phyloP scores from a whole-genome alignment of 2,113 vertebrate genomes.

The Poeciliopsis prolifica region DNA sequence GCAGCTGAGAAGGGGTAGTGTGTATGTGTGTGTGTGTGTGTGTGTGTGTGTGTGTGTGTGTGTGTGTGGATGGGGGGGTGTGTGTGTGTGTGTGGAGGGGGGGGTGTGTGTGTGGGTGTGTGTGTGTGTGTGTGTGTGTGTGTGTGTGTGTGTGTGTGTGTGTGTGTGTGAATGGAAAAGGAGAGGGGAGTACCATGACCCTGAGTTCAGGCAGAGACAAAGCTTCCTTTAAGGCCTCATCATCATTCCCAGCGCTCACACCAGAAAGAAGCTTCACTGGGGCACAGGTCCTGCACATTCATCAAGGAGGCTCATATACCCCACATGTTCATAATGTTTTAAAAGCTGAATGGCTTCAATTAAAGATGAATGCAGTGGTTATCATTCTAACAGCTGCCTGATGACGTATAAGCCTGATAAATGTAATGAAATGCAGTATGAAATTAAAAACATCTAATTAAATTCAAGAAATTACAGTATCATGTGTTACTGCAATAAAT shows the following conservation, averaged over 20 bases:
- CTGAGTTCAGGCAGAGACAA: constrained; percentile 60
- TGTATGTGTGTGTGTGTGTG: constrained; percentile 11
- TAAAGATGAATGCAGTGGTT: constrained; percentile 6
- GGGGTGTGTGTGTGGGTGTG: too few species aligned
- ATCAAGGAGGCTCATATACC: constrained; percentile 5
- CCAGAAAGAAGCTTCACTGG: constrained; percentile 15
- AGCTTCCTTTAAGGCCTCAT: constrained; percentile 57
- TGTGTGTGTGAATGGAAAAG: constrained; percentile 22
- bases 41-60: constrained; percentile 29
- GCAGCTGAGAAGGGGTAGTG: neutral
- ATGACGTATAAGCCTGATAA: constrained; percentile 4
- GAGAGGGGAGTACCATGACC: constrained; percentile 33
- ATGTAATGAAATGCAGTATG: constrained; percentile 15
- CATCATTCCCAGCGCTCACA: neutral
- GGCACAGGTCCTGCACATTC: constrained; percentile 8
- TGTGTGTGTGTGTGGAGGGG: constrained; percentile 21
- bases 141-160: constrained; percentile 10
- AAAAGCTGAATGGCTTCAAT: constrained; percentile 15
- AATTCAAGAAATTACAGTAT: neutral
- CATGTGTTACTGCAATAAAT: neutral
- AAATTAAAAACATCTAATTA: constrained; percentile 26
- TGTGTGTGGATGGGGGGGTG: constrained; percentile 20
- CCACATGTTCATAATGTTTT: constrained; percentile 8
- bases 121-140: constrained; percentile 23
- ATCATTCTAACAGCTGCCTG: constrained; percentile 22